These are phyloP conservation scores for Forbesichthys agassizii DNA, from an alignment of 2,113 vertebrate genomes.

Conservation along the genomic window DNA sequence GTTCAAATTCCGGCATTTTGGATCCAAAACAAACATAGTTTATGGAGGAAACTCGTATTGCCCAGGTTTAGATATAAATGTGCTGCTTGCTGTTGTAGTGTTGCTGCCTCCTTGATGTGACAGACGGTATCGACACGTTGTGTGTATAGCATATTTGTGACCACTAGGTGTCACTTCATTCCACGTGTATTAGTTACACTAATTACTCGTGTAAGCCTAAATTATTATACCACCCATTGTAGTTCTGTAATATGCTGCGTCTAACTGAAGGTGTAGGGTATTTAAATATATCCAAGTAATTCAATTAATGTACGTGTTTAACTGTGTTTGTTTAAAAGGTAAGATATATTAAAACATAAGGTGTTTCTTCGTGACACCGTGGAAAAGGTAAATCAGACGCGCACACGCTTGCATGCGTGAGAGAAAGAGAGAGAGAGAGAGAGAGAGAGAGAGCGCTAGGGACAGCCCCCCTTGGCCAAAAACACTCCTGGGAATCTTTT, in stretches of 20 bases:
- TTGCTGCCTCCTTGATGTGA: not conserved
- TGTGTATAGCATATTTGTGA: not conserved
- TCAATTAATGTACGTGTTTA: not conserved
- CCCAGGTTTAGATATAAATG: not conserved
- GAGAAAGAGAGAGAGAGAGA: too few species aligned
- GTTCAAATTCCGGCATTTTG: too few species aligned
- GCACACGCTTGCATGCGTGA: too few species aligned
- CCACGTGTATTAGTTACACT: not conserved
- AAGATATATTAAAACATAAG: not conserved
- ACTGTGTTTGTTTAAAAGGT: not conserved
- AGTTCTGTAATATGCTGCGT: not conserved
- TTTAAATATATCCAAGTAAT: not conserved
- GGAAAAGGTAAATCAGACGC: not conserved
- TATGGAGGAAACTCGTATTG: not conserved
- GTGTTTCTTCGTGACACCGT: not conserved
- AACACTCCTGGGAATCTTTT: too few species aligned
- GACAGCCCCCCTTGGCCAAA: too few species aligned
- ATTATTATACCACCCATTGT: not conserved
- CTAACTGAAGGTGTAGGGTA: not conserved
- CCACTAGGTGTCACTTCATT: conserved; percentile 37
- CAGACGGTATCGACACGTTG: not conserved
- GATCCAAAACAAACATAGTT: too few species aligned
- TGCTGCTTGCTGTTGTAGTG: not conserved
- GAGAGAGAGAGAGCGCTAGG: too few species aligned
- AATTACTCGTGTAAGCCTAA: not conserved